Conservation (phyloP, 1,140 invertebrate genomes). For the Melitaea cinxia region DNA sequence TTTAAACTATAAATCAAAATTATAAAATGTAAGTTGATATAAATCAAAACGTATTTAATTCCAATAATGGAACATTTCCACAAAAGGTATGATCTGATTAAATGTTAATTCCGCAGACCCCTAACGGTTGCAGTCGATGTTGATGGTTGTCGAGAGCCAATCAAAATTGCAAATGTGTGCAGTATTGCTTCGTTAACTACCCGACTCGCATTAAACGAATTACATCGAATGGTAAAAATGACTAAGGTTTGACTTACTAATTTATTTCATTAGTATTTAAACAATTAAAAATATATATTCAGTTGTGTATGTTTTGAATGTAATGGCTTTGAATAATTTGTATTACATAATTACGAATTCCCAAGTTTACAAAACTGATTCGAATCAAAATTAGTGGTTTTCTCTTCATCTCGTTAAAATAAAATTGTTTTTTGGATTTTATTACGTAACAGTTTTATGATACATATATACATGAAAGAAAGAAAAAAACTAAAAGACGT, state of each 20-base stretch:
- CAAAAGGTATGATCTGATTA: constrained; percentile 30
- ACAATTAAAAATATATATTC: not conserved
- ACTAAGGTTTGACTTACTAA: constrained; percentile 25
- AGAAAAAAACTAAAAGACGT: no score
- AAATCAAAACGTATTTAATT: not conserved
- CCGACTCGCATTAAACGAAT: constrained; percentile 37
- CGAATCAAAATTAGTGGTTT: not conserved
- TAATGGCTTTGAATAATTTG: constrained; percentile 4
- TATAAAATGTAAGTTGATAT: not conserved
- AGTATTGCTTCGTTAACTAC: constrained; percentile 44
- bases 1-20: not conserved
- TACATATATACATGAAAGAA: no score
- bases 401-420: not conserved
- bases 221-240: constrained; percentile 32
- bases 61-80: constrained; percentile 10
- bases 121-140: constrained; percentile 25
- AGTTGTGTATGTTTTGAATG: not conserved
- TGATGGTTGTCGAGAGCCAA: constrained; percentile 37
- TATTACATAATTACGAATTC: constrained; percentile 7
- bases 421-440: not conserved
- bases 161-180: constrained; percentile 49
- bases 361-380: constrained; percentile 13
- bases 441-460: not conserved
- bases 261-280: constrained; percentile 9
- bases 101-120: constrained; percentile 36